phyloP scores from a whole-genome alignment of 2,113 vertebrate genomes.

The Camarhynchus parvulus region DNA sequence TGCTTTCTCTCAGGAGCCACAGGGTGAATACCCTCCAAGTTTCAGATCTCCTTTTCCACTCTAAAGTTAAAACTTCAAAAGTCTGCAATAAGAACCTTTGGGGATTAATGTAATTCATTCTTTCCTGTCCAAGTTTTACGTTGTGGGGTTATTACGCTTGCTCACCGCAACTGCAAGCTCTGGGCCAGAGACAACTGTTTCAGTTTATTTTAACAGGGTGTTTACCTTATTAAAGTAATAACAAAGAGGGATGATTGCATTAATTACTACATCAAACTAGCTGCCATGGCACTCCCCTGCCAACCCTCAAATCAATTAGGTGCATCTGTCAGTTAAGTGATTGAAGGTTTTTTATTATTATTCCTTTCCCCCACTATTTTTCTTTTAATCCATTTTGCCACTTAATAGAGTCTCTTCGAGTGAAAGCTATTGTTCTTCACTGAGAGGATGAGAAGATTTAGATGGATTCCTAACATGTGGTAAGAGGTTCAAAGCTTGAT shows the following conservation, averaged over 20 bases:
- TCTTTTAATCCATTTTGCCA: conserved; percentile 25
- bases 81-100: conserved; percentile 28
- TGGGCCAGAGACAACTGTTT: conserved; percentile 52
- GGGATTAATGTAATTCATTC: conserved; percentile 61
- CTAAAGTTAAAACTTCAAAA: conserved; percentile 58
- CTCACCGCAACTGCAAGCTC: conserved; percentile 41
- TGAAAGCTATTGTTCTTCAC: conserved; percentile 42
- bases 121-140: conserved; percentile 45
- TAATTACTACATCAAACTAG: conserved; percentile 31
- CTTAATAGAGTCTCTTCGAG: conserved; percentile 17
- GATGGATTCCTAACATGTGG: background rate
- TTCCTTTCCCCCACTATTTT: background rate
- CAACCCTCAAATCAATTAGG: conserved; percentile 46
- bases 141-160: conserved; percentile 5
- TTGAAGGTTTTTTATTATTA: conserved; percentile 20
- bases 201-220: conserved; percentile 60
- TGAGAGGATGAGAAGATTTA: conserved; percentile 43
- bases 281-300: background rate
- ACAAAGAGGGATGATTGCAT: conserved; percentile 24
- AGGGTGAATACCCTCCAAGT: background rate
- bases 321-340: conserved; percentile 48
- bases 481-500: conserved; percentile 49
- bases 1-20: conserved; percentile 18
- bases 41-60: conserved; percentile 44
- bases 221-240: conserved; percentile 64